Conservation (phyloP, 2,797 vertebrate genomes). For the Macrochelys suwanniensis region DNA sequence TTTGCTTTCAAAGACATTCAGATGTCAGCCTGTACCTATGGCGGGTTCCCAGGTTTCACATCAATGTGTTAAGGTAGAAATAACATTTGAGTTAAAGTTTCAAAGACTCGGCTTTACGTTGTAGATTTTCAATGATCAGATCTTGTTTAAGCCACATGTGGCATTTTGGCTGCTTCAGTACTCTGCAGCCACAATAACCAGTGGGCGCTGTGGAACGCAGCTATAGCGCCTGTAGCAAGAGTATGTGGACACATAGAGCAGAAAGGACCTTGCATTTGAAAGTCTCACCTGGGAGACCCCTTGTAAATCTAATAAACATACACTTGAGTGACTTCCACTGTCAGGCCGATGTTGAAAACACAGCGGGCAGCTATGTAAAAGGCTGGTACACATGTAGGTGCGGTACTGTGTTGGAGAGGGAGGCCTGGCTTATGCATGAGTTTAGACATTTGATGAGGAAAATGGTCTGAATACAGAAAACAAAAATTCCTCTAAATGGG, state of each 20-base stretch:
- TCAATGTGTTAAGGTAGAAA: background rate
- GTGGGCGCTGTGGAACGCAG: background rate
- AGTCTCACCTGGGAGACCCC: rapidly evolving
- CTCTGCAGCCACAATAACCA: rapidly evolving
- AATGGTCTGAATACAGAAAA: background rate
- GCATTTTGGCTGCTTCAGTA: background rate
- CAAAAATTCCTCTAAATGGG: background rate
- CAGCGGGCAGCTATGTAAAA: rapidly evolving
- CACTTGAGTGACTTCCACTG: too few relatives aligned
- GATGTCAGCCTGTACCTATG: background rate
- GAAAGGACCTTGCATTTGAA: background rate
- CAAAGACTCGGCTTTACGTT: background rate
- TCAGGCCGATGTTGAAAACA: background rate
- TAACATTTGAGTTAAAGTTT: background rate
- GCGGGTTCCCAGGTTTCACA: background rate
- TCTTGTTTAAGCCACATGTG: background rate
- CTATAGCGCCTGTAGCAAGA: background rate
- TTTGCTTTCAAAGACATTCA: background rate
- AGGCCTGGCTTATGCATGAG: background rate
- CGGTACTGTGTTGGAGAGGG: background rate
- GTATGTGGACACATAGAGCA: rapidly evolving
- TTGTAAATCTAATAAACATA: background rate
- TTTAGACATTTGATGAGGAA: background rate
- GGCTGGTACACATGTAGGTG: rapidly evolving
- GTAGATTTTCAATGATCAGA: background rate